Evolutionary conservation across 2,888 invertebrate species (phyloP), one percentile per base, ranked within the genome.

Genomic region (Ophraella communa): DNA sequence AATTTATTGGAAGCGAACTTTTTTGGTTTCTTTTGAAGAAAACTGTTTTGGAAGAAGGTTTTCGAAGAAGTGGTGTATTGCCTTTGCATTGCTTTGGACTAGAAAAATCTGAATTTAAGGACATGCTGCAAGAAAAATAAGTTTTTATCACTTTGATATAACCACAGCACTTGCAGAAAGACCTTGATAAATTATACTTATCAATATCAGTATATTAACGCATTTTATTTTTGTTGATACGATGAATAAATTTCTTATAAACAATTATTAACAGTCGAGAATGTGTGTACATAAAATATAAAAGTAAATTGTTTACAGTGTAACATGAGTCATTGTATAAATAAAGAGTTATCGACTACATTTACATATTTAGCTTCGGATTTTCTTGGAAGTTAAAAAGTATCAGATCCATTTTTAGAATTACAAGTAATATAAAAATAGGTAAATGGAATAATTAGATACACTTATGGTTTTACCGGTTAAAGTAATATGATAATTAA

Each of bases 71-170:
- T 51, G 49, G 49, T 30, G 49, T 51, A 17, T 27, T 51, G 11
- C 17, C 24, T n/a, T 23, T 8, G 14, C 27, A 27, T 51, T 10
- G 11, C 4, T 24, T 24, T 24, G 27, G 24, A 51, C 21, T 17
- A 27, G 14, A 10, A 2, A 51, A 11, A 47, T 47, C 17, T 1
- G 8, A 24, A 17, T 30, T 17, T 3, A 27, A 51, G 17, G 49
- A 51, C 49, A 51, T 51, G 27, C 45, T 45, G 45, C 4, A 45
- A 45, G 21, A 45, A 45, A 45, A 21, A 21, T 45, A 45, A 4
- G 2, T 2, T 5, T 42, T 17, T 14, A n/a, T n/a, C n/a, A n/a
- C n/a, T n/a, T n/a, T n/a, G n/a, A n/a, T n/a, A n/a, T n/a, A n/a
- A n/a, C n/a, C n/a, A n/a, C n/a, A n/a, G n/a, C n/a, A n/a, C n/a